phyloP scores from a whole-genome alignment of 2,797 vertebrate genomes.

The Heliangelus exortis region DNA sequence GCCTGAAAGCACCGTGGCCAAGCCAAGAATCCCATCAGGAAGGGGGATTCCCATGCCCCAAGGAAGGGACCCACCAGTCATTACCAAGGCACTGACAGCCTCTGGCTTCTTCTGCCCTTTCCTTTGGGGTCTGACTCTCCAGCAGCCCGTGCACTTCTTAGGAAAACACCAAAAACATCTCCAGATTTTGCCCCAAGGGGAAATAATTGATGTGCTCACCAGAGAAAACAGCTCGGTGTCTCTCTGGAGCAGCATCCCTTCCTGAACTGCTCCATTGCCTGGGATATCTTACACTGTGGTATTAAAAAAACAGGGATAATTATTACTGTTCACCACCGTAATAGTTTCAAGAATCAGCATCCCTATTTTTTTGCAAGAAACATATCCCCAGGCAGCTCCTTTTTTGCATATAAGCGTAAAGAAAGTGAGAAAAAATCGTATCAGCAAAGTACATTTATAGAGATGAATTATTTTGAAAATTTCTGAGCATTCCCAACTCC shows the following conservation, averaged over 20 bases:
- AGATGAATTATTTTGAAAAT: constrained; percentile 27
- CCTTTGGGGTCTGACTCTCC: too few relatives aligned
- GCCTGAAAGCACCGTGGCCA: too few relatives aligned
- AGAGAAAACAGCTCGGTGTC: rapidly evolving
- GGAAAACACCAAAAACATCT: not conserved
- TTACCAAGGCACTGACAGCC: too few relatives aligned
- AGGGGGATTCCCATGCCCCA: too few relatives aligned
- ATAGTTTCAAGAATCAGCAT: constrained; percentile 23
- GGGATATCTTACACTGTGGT: not conserved
- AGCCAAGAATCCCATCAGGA: too few relatives aligned
- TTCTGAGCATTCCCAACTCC: constrained; percentile 30
- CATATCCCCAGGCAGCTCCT: constrained; percentile 3
- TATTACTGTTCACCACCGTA: not conserved
- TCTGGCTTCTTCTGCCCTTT: too few relatives aligned
- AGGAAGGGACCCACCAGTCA: too few relatives aligned
- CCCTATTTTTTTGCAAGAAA: constrained; percentile 19
- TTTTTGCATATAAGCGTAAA: not conserved
- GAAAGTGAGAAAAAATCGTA: constrained; percentile 13
- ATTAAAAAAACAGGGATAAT: not conserved
- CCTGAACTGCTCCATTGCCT: not conserved
- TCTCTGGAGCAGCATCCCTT: not conserved
- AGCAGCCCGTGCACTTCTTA: too few relatives aligned
- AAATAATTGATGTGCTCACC: not conserved
- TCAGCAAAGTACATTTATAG: not conserved
- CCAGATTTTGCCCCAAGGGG: not conserved